Evolutionary conservation across 2,888 invertebrate genomes (phyloP), one percentile per base, ranked within the genome.

Genomic region (Tenthredo mesomela): DNA sequence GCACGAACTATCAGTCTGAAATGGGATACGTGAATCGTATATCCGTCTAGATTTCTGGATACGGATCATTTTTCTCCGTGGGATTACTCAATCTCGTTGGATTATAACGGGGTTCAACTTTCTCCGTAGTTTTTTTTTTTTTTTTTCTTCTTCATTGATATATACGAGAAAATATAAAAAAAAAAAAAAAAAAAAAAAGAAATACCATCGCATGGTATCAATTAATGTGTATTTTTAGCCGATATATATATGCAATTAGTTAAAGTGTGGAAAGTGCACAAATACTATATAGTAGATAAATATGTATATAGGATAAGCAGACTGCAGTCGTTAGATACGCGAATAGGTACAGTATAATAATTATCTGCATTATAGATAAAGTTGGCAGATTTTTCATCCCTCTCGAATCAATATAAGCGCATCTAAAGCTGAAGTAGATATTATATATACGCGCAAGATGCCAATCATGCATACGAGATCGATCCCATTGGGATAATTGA

Each of bases 401-500:
- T 54, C 1, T n/a, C 6, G 18, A 54, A 54, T 54, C 61, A 61
- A 25, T 29, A 29, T 29, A 29, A 25, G 25, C 61, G 25, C 61
- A 61, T 25, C 61, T 2, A 25, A 37, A 47, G 47, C n/a, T n/a
- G 70, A 70, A 37, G 37, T 54, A 50, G 18, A 1, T 50, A 6
- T 33, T 2, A 4, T 2, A 33, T 54, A 70, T 29, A 29, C 29
- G 29, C n/a, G 40, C n/a, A 70, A 70, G 70, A 70, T 70, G 70
- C 70, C 70, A n/a, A 70, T 70, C 70, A 70, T 70, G 70, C 70
- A 70, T 37, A 70, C 70, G 33, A 70, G 15, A 70, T 70, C n/a
- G 18, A 70, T 70, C 37, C n/a, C 18, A 70, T n/a, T 3, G 21
- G 61, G 61, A 61, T 61, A 33, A 67, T 70, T 40, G 70, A 70